A percentile compares a stretch with the other conserved stretches of the same genome.
These are phyloP conservation scores for Puma concolor DNA, from an alignment of 2,113 vertebrate species.

Conservation along the genomic window DNA sequence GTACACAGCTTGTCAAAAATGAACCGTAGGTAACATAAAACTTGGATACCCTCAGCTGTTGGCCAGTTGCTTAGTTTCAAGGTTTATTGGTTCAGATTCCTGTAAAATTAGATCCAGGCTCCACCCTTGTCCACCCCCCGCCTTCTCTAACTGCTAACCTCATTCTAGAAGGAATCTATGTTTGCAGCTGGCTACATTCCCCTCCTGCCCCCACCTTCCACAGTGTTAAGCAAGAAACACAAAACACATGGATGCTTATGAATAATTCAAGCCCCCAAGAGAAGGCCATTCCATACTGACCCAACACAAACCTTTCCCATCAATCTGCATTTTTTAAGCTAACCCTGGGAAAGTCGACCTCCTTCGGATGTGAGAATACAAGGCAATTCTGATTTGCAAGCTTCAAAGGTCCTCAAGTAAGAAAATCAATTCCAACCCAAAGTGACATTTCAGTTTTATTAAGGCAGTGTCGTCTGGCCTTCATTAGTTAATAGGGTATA, in stretches of 20 bases:
- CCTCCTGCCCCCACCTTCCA: background rate
- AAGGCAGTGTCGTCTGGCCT: conserved; percentile 83
- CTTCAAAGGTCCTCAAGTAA: conserved; percentile 76
- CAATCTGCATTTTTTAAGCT: conserved; percentile 83
- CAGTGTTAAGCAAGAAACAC: conserved; percentile 61
- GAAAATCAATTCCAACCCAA: conserved; percentile 86
- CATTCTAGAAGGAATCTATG: conserved; percentile 46
- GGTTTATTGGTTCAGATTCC: conserved; percentile 55
- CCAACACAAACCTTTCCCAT: conserved; percentile 80
- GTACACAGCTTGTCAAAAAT: background rate
- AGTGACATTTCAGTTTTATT: conserved; percentile 85
- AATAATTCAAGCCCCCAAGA: conserved; percentile 85
- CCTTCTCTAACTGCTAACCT: background rate
- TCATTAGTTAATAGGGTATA: conserved; percentile 84
- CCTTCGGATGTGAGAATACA: conserved; percentile 64
- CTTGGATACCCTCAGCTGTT: background rate
- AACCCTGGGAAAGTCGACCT: conserved; percentile 69
- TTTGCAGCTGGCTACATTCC: conserved; percentile 47
- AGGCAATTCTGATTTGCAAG: conserved; percentile 84
- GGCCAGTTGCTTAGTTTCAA: conserved; percentile 18
- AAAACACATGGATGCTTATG: conserved; percentile 78
- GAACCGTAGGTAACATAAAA: background rate
- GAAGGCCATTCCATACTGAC: conserved; percentile 82
- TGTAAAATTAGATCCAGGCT: conserved; percentile 34
- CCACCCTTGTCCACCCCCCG: too few species aligned